Percentiles rank a stretch among this genome's conserved stretches.
phyloP scores from a whole-genome alignment of 2,797 vertebrate species.

The Rachycentron canadum region DNA sequence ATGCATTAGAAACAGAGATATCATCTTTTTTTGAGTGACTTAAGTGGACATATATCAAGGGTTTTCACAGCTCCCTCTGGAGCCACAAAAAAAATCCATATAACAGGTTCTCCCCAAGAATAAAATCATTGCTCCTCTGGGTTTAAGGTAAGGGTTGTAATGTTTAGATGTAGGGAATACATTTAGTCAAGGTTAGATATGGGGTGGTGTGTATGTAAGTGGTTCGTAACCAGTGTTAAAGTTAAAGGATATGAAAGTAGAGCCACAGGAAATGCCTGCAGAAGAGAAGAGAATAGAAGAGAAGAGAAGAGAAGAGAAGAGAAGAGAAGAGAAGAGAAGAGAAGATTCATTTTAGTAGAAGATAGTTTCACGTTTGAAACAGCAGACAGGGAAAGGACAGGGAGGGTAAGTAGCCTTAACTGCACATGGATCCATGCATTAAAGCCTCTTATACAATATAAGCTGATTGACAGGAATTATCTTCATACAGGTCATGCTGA shows the following conservation, averaged over 20 bases:
- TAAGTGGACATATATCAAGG: too few species aligned
- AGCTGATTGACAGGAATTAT: slow-evolving; percentile 70
- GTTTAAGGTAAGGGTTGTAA: background rate
- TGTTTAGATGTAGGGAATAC: background rate
- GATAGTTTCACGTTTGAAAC: slow-evolving; percentile 20
- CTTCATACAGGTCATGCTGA: slow-evolving; percentile 52
- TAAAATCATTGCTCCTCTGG: too few species aligned
- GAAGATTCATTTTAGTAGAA: slow-evolving; percentile 17
- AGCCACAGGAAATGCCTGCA: slow-evolving; percentile 63
- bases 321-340: background rate
- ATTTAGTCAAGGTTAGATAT: background rate
- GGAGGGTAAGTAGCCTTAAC: slow-evolving; percentile 9
- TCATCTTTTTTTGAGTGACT: too few species aligned
- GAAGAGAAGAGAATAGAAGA: slow-evolving; percentile 18
- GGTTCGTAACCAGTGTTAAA: slow-evolving; percentile 33
- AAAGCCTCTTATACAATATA: slow-evolving; percentile 79
- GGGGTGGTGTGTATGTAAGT: slow-evolving; percentile 5
- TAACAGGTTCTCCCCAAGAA: too few species aligned
- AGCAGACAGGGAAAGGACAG: slow-evolving; percentile 14
- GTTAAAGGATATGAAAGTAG: slow-evolving; percentile 47
- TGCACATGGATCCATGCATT: slow-evolving; percentile 50
- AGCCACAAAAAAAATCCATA: too few species aligned
- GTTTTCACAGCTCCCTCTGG: too few species aligned
- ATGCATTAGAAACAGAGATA: too few species aligned
- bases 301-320: slow-evolving; percentile 20